These are phyloP conservation scores for Nesospiza acunhae DNA, from an alignment of 2,113 vertebrate genomes.

Conservation along the genomic window DNA sequence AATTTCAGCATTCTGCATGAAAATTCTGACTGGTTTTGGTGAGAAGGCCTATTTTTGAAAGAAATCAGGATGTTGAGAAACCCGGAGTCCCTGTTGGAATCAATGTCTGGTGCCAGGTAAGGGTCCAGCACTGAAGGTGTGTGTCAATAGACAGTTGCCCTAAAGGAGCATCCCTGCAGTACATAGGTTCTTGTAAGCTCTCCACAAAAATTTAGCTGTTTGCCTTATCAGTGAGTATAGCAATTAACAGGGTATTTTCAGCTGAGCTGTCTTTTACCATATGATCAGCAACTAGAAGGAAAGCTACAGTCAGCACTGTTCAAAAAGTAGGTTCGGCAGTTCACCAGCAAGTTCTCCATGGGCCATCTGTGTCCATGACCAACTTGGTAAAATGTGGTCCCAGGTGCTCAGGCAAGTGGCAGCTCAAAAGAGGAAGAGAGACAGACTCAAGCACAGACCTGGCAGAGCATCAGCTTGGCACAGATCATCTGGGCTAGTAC, in stretches of 20 bases:
- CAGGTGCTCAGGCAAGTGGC: neutral
- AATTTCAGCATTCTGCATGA: neutral
- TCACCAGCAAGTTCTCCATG: neutral
- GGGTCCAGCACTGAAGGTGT: fast-evolving
- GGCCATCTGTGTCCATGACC: neutral
- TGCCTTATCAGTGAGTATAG: neutral
- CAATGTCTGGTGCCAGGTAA: fast-evolving
- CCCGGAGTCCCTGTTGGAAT: neutral
- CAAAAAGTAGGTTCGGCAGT: neutral
- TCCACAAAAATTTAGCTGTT: neutral
- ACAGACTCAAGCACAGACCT: neutral
- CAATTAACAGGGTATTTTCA: neutral
- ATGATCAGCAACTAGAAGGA: fast-evolving
- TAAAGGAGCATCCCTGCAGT: neutral
- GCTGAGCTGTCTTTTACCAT: neutral
- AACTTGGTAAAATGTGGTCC: neutral
- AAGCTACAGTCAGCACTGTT: neutral
- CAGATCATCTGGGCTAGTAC: neutral
- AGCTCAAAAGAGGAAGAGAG: neutral
- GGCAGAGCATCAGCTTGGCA: neutral
- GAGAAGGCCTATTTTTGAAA: neutral
- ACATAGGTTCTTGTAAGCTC: neutral
- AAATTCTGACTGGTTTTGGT: neutral
- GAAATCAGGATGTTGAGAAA: neutral
- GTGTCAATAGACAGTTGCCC: neutral